A percentile compares a stretch with the other conserved stretches of the same genome.
phyloP scores from a whole-genome alignment of 2,113 vertebrate genomes.

The Neodontobutis hainanensis region DNA sequence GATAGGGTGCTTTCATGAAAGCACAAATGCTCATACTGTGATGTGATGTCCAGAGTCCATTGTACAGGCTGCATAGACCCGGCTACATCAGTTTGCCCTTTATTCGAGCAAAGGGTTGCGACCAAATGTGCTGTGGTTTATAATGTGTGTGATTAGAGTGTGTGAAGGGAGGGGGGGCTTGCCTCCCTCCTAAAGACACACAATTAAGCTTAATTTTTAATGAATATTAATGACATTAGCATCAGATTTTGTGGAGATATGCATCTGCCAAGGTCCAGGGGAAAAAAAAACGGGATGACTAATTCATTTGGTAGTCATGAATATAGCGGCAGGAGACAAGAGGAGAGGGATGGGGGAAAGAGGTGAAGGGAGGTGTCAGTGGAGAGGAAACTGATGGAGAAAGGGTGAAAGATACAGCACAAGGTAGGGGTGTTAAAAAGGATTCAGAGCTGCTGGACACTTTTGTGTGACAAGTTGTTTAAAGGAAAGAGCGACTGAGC shows the following conservation, averaged over 20 bases:
- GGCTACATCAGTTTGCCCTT: conserved; percentile 30
- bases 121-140: conserved; percentile 20
- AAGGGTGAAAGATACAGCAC: conserved; percentile 14
- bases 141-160: conserved; percentile 21
- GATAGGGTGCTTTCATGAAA: background rate
- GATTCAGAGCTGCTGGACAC: background rate
- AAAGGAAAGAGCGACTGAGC: conserved; percentile 8
- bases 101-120: conserved; percentile 21
- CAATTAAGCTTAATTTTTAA: conserved; percentile 86
- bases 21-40: background rate
- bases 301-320: conserved; percentile 81
- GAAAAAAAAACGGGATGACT: conserved; percentile 57
- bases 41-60: conserved; percentile 2
- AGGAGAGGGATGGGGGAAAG: conserved; percentile 6
- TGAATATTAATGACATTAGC: conserved; percentile 85
- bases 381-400: conserved; percentile 13
- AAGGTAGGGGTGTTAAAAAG: background rate
- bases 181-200: conserved; percentile 69
- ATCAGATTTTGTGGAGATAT: conserved; percentile 79
- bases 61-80: conserved; percentile 1
- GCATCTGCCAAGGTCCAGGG: conserved; percentile 75
- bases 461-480: background rate
- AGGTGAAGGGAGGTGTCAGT: conserved; percentile 30
- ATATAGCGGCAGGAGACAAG: conserved; percentile 46
- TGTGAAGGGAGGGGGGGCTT: conserved; percentile 9